Evolutionary conservation across 2,113 vertebrate genomes (phyloP), one percentile per base, ranked within the genome.

Genomic region (Phyllostomus discolor): DNA sequence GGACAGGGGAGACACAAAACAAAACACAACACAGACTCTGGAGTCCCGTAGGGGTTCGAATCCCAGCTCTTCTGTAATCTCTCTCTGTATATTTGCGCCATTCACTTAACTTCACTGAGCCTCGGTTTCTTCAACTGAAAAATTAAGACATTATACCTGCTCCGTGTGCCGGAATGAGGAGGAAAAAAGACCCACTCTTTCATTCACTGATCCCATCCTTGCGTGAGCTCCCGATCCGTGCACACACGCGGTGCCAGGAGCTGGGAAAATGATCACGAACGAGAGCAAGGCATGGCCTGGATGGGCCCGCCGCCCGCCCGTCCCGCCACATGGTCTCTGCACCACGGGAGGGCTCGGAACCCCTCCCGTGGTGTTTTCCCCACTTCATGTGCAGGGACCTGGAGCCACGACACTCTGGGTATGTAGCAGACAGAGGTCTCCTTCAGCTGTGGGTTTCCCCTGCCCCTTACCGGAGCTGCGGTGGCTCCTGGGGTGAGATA

Each of bases 301-400:
- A 20, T 4, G 10, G 46, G 22, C 35, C 41, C 38, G 0, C 0
- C 4, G 16, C 50, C 69, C 1, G 16, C 8, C 19, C 31, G 1
- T 10, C n/a, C 0, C 0, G 1, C 22, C 1, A 0, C 24, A 10
- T 15, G 3, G 1, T 10, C 46, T 50, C 66, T 46, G n/a, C 12
- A 19, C 48, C 14, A 8, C 19, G 5, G 35, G 31, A 26, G 75
- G 3, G 7, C 41, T 2, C 1, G 1, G 64, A 9, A 1, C 0
- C 12, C 38, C 35, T 57, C 67, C 0, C 0, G 4, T 0, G 9
- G 46, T 5, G 8, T 24, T 17, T 48, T 28, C 57, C 57, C 43
- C 43, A 6, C 72, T 28, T 70, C 6, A 1, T 52, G 7, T 6
- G 73, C 50, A 88, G 31, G 5, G 46, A 11, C 7, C n/a, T 10